Evolutionary conservation across 2,888 invertebrate genomes (phyloP).

Genomic region (Andricus quercusramuli): DNA sequence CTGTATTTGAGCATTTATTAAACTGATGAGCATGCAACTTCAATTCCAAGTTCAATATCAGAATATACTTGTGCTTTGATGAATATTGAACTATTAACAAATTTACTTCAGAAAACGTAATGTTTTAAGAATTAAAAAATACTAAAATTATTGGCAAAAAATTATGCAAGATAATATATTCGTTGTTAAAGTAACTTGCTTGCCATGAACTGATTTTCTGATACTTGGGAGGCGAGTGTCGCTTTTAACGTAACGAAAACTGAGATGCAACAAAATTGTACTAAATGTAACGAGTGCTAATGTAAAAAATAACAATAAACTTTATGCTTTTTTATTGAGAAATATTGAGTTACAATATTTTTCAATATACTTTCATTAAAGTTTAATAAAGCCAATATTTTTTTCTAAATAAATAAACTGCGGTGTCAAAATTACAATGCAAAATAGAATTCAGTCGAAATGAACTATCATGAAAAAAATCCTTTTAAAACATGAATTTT

Average conservation of each 20-base stretch:
- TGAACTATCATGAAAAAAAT: background rate
- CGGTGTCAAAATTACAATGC: background rate
- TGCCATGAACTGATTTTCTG: slow-evolving; percentile 17
- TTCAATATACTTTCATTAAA: background rate
- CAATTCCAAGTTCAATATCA: slow-evolving; percentile 29
- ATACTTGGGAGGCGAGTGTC: slow-evolving; percentile 24
- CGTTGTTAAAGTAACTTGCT: slow-evolving; percentile 20
- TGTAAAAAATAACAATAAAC: background rate
- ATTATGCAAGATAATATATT: slow-evolving; percentile 36
- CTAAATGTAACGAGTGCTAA: slow-evolving; percentile 27
- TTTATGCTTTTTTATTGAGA: background rate
- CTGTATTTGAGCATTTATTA: slow-evolving; percentile 7
- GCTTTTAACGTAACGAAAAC: slow-evolving; percentile 34
- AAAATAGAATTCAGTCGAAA: background rate
- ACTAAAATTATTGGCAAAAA: slow-evolving; percentile 39
- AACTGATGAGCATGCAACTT: background rate
- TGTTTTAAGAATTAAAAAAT: background rate
- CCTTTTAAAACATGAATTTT: background rate
- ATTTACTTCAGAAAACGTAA: background rate
- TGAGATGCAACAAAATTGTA: slow-evolving; percentile 33
- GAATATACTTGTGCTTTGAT: slow-evolving; percentile 40
- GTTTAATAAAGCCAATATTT: background rate
- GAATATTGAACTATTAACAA: slow-evolving; percentile 41
- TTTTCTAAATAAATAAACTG: background rate
- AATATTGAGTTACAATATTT: background rate